Conservation (phyloP, 2,113 vertebrate species). For the Elgaria multicarinata region DNA sequence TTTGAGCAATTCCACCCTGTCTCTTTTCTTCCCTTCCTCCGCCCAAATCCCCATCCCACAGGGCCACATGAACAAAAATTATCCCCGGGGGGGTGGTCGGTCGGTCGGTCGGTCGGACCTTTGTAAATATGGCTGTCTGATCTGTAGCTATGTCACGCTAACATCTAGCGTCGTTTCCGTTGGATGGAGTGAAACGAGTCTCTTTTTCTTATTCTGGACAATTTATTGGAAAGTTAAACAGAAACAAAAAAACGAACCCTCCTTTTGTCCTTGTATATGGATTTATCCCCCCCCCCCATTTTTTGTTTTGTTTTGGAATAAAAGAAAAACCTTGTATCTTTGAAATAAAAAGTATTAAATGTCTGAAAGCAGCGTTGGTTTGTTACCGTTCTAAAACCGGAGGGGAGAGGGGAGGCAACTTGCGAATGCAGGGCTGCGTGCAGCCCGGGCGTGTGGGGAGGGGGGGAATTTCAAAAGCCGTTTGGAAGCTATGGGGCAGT, state of each 20-base stretch:
- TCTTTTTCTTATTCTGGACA: conserved; percentile 43
- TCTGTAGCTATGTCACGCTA: neutral
- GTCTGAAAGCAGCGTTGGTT: neutral
- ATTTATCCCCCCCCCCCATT: conserved; percentile 36
- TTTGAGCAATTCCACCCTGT: neutral
- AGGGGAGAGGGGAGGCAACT: too few relatives aligned
- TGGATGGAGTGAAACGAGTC: conserved; percentile 18
- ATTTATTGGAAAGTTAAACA: neutral
- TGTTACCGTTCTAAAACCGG: neutral
- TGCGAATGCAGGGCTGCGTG: too few relatives aligned
- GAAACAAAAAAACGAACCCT: neutral
- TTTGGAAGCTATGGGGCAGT: too few relatives aligned
- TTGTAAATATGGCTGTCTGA: neutral
- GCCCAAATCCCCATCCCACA: neutral
- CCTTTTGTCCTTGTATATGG: conserved; percentile 3
- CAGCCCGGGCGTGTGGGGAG: too few relatives aligned
- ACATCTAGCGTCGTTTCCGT: neutral
- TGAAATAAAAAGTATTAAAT: conserved; percentile 78
- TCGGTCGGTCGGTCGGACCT: neutral
- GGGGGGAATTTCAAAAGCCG: too few relatives aligned
- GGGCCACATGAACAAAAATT: conserved; percentile 1
- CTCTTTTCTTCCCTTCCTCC: neutral
- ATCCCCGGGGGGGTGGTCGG: neutral
- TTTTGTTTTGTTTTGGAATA: conserved; percentile 45
- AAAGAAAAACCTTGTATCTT: conserved; percentile 65